phyloP scores from a whole-genome alignment of 1,140 invertebrate species.

The Calliopsis andreniformis region DNA sequence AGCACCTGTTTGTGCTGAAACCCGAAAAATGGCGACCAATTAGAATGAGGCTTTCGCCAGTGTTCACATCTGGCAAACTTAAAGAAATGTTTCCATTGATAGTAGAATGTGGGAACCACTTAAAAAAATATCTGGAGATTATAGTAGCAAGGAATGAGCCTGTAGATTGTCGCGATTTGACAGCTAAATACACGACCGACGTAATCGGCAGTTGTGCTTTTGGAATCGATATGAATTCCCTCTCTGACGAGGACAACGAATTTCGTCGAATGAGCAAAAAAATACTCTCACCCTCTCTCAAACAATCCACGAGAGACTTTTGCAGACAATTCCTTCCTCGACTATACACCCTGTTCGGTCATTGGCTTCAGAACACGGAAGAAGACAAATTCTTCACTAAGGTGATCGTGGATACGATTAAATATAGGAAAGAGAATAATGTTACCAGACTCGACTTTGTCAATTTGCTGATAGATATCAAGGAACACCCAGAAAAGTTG shows the following conservation, averaged over 20 bases:
- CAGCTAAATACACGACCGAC: conserved; percentile 80
- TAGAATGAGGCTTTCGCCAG: conserved; percentile 79
- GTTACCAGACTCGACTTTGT: conserved; percentile 82
- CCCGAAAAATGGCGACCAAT: conserved; percentile 80
- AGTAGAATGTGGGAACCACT: conserved; percentile 70
- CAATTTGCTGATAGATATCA: conserved; percentile 82
- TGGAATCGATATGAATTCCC: conserved; percentile 81
- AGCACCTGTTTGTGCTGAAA: background rate
- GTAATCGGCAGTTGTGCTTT: conserved; percentile 83
- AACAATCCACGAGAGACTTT: too few species aligned
- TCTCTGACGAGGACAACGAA: conserved; percentile 78
- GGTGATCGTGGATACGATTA: conserved; percentile 77
- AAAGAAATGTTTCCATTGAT: conserved; percentile 61
- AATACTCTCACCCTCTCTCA: conserved; percentile 61
- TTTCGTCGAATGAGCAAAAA: conserved; percentile 75
- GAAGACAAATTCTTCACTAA: conserved; percentile 79
- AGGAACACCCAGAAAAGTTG: conserved; percentile 68
- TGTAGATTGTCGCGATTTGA: conserved; percentile 80
- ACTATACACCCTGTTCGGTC: conserved; percentile 55
- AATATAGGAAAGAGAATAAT: conserved; percentile 79
- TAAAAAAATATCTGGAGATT: conserved; percentile 51
- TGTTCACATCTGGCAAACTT: conserved; percentile 47
- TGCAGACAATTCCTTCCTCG: too few species aligned
- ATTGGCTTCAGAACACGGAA: conserved; percentile 59
- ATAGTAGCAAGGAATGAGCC: conserved; percentile 63